phyloP scores from a whole-genome alignment of 1,140 invertebrate genomes.

The Pantala flavescens region DNA sequence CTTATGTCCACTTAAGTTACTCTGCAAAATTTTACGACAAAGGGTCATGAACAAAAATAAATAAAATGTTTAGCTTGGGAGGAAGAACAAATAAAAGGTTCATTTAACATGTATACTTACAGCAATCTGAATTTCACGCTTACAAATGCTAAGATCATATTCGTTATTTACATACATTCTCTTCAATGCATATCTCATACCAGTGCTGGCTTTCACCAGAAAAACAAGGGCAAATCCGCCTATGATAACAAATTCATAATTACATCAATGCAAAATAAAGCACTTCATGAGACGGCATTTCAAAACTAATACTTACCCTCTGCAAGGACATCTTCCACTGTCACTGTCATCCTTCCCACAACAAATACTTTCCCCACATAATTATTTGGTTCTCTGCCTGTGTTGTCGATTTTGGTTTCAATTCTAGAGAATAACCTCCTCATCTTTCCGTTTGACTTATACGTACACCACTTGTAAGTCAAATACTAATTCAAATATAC shows the following conservation, averaged over 20 bases:
- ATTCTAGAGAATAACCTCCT: constrained; percentile 75
- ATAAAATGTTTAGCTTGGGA: too few relatives aligned
- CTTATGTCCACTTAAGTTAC: constrained; percentile 82
- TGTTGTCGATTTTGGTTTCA: constrained; percentile 62
- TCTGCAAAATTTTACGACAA: constrained; percentile 45
- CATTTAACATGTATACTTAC: constrained; percentile 47
- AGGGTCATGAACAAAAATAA: neutral
- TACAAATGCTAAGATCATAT: constrained; percentile 74
- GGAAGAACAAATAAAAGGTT: neutral
- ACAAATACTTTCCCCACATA: constrained; percentile 73
- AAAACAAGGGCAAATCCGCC: constrained; percentile 90
- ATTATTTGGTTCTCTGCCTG: constrained; percentile 58
- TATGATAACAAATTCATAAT: constrained; percentile 35
- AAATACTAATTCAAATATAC: neutral
- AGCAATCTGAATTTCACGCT: constrained; percentile 85
- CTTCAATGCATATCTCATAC: constrained; percentile 72
- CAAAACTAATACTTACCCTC: constrained; percentile 54
- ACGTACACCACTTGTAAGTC: neutral
- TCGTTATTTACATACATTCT: constrained; percentile 90
- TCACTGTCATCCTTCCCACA: constrained; percentile 62
- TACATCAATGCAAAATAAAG: neutral
- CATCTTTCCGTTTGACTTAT: constrained; percentile 43
- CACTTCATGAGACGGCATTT: neutral
- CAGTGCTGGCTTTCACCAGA: constrained; percentile 62
- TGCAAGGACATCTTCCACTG: constrained; percentile 77